phyloP scores from a whole-genome alignment of 2,113 vertebrate genomes.

The Cebidichthys violaceus region DNA sequence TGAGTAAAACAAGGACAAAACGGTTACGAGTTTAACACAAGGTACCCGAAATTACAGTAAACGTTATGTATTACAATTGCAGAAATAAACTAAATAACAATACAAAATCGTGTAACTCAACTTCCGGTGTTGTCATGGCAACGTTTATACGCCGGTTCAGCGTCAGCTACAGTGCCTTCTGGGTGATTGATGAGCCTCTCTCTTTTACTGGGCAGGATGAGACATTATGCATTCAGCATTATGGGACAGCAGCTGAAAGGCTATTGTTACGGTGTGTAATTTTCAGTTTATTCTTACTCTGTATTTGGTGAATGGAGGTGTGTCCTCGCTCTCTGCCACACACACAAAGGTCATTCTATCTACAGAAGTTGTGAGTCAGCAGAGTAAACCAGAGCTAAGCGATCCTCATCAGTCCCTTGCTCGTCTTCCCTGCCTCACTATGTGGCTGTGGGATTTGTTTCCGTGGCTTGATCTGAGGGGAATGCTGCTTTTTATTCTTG shows the following conservation, averaged over 20 bases:
- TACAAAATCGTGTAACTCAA: too few species aligned
- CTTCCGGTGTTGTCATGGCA: too few species aligned
- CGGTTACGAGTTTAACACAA: too few species aligned
- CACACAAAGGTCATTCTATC: constrained; percentile 23
- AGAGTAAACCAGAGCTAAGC: constrained; percentile 24
- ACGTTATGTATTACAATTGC: too few species aligned
- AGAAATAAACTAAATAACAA: too few species aligned
- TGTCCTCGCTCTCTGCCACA: constrained; percentile 3
- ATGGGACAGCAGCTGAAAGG: background rate
- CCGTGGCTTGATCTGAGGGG: constrained; percentile 60
- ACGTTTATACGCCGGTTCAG: too few species aligned
- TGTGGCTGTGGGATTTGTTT: constrained; percentile 67
- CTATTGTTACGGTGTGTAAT: background rate
- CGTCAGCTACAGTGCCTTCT: too few species aligned
- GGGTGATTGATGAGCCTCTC: too few species aligned
- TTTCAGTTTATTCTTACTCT: background rate
- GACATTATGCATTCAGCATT: too few species aligned
- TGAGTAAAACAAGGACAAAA: too few species aligned
- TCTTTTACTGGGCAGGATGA: too few species aligned
- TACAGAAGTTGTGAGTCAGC: constrained; percentile 55
- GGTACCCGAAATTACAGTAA: too few species aligned
- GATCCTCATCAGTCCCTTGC: background rate
- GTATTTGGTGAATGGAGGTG: background rate
- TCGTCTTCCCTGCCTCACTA: constrained; percentile 44
- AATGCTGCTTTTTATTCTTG: constrained; percentile 71